phyloP scores from a whole-genome alignment of 2,113 vertebrate genomes.

The Xyrauchen texanus region DNA sequence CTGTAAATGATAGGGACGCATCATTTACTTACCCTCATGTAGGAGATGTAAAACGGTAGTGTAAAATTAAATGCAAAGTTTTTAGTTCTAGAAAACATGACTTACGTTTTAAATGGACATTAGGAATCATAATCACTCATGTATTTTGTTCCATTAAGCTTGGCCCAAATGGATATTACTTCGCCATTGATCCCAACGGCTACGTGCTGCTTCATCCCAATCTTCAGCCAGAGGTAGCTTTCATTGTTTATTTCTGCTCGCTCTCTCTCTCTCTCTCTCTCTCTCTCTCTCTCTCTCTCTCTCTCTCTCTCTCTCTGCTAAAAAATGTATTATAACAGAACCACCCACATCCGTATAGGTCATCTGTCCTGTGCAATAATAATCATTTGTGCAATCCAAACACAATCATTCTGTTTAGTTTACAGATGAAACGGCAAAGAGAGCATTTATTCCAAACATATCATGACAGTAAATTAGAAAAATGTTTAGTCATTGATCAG shows the following conservation, averaged over 20 bases:
- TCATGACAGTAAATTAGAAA: background rate
- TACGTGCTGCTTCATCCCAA: conserved; percentile 96
- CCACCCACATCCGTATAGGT: conserved; percentile 40
- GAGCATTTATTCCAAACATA: conserved; percentile 16
- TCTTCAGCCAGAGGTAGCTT: conserved; percentile 88
- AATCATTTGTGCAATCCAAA: conserved; percentile 25
- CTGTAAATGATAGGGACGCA: no score
- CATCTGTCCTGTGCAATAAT: conserved; percentile 16
- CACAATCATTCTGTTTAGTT: conserved; percentile 21
- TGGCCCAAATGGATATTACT: conserved; percentile 96
- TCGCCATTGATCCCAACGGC: conserved; percentile 97
- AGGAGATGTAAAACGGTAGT: no score
- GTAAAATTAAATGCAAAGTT: no score
- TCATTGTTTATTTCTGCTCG: background rate
- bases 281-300: background rate
- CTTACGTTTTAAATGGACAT: no score
- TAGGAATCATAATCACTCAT: no score
- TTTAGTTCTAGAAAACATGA: no score
- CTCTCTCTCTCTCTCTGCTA: background rate
- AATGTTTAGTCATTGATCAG: conserved; percentile 17
- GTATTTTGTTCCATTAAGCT: conserved; percentile 72
- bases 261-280: background rate
- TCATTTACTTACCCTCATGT: no score
- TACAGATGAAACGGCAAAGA: background rate
- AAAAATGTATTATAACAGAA: no score